phyloP scores from a whole-genome alignment of 2,888 invertebrate species.

The Amaurobius ferox region DNA sequence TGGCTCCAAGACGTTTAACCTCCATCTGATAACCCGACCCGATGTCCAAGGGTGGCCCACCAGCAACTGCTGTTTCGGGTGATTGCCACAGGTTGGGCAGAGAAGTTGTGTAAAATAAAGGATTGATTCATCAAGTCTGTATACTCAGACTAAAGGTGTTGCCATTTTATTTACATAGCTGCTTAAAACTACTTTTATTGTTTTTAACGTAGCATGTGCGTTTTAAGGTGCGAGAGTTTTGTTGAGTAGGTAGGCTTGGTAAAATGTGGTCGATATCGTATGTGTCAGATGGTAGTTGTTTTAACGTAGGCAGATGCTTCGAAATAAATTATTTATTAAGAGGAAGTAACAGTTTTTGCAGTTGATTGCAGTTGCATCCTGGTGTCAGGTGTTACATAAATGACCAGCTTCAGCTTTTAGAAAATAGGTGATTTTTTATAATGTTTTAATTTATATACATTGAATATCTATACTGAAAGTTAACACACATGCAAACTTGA shows the following conservation, averaged over 20 bases:
- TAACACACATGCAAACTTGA: no score
- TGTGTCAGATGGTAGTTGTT: background rate
- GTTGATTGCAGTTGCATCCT: no score
- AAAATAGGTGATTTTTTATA: no score
- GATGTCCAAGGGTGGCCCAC: conserved; percentile 21
- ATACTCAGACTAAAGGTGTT: background rate
- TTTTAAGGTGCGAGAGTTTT: no score
- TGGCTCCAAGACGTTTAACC: conserved; percentile 60
- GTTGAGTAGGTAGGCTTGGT: background rate
- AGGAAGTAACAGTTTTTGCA: no score
- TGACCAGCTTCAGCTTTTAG: no score
- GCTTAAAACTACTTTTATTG: no score
- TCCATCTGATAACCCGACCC: conserved; percentile 36
- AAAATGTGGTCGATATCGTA: no score
- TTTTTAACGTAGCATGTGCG: no score
- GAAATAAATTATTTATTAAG: background rate
- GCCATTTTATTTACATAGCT: background rate
- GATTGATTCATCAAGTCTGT: background rate
- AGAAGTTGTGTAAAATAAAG: background rate
- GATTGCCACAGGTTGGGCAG: conserved; percentile 21
- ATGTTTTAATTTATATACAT: no score
- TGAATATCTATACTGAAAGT: no score
- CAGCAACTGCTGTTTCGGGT: conserved; percentile 2
- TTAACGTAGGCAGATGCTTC: background rate
- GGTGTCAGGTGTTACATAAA: no score